phyloP scores from a whole-genome alignment of 2,113 vertebrate genomes.

The Psammodynastes pulverulentus region DNA sequence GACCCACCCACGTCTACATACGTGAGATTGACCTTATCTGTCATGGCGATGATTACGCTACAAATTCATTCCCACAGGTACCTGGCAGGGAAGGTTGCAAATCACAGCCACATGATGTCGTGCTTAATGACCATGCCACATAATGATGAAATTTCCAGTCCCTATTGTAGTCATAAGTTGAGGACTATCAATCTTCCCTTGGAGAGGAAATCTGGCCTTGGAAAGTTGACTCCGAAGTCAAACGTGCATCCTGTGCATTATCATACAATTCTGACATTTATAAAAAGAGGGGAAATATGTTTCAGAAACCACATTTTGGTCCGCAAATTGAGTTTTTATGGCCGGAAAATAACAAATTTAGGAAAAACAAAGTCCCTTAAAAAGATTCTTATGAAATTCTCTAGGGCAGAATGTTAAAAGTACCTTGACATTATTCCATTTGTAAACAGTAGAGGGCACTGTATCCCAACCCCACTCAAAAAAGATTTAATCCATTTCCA shows the following conservation, averaged over 20 bases:
- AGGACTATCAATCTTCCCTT: not conserved
- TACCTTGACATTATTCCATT: not conserved
- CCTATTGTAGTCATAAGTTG: no score
- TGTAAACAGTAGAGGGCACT: constrained; percentile 49
- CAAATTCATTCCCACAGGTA: no score
- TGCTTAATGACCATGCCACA: no score
- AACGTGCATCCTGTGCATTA: not conserved
- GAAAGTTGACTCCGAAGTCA: not conserved
- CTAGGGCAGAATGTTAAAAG: not conserved
- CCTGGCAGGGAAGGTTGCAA: no score
- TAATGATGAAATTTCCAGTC: no score
- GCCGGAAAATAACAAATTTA: not conserved
- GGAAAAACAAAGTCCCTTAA: not conserved
- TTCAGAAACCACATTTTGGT: not conserved
- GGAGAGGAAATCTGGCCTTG: not conserved
- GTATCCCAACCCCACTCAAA: constrained; percentile 21
- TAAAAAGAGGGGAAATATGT: not conserved
- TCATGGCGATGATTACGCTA: no score
- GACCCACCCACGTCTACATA: no score
- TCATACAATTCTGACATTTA: not conserved
- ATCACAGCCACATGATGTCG: no score
- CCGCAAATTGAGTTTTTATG: not conserved
- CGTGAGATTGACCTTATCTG: no score
- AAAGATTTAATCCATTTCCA: no score
- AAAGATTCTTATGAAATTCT: not conserved